Conservation (phyloP, 1,140 invertebrate genomes). For the Cydia fagiglandana region DNA sequence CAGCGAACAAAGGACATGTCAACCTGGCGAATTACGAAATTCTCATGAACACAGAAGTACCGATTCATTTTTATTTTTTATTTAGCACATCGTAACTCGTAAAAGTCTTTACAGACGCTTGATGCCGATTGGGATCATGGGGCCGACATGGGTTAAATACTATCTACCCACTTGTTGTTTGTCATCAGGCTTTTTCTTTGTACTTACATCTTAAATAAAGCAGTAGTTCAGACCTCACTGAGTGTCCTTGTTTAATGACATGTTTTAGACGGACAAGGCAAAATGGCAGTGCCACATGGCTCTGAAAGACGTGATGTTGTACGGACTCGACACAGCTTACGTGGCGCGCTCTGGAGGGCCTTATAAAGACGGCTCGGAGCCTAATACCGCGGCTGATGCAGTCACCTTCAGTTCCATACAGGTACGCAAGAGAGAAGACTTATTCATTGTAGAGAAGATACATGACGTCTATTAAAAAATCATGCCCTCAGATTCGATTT, state of each 20-base stretch:
- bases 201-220: not conserved
- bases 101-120: too few species aligned
- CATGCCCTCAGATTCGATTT: too few species aligned
- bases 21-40: not conserved
- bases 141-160: too few species aligned
- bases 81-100: too few species aligned
- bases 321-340: conserved; percentile 56
- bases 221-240: not conserved
- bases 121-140: too few species aligned
- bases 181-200: not conserved
- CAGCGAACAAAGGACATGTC: conserved; percentile 32
- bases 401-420: conserved; percentile 54
- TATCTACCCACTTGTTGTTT: not conserved
- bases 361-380: conserved; percentile 36
- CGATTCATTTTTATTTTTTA: not conserved
- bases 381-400: conserved; percentile 45
- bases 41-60: not conserved
- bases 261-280: conserved; percentile 16
- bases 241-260: not conserved
- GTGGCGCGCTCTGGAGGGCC: conserved; percentile 54
- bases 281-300: not conserved
- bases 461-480: too few species aligned
- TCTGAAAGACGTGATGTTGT: conserved; percentile 43
- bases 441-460: too few species aligned
- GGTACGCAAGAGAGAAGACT: conserved; percentile 38